A percentile compares a stretch with the other conserved stretches of the same genome.
Evolutionary conservation across 2,888 invertebrate species (phyloP).

Genomic region (Euphydryas editha): DNA sequence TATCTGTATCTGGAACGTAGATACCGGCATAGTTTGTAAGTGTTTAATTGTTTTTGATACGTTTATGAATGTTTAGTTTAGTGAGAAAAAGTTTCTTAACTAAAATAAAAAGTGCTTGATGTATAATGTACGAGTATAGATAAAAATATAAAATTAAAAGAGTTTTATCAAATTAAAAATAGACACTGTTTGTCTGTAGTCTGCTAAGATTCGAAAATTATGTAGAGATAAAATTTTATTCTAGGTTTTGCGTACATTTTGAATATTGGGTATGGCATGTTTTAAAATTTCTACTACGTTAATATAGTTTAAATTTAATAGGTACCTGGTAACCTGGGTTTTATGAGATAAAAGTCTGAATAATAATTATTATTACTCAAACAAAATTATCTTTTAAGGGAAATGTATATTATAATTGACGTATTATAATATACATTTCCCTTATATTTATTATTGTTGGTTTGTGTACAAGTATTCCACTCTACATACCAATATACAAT

Average conservation of each 20-base stretch:
- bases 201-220: not conserved
- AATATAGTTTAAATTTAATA: not conserved
- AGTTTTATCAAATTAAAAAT: not conserved
- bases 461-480: not conserved
- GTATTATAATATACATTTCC: too few species aligned
- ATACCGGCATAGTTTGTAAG: slow-evolving; percentile 44
- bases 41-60: slow-evolving; percentile 45
- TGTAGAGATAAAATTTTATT: not conserved
- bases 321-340: too few species aligned
- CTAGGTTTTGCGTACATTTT: not conserved
- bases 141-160: not conserved
- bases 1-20: slow-evolving; percentile 29
- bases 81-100: not conserved
- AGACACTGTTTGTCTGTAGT: not conserved
- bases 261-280: too few species aligned
- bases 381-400: not conserved
- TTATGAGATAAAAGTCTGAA: not conserved
- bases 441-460: too few species aligned
- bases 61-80: slow-evolving; percentile 22
- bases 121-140: not conserved
- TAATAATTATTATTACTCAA: not conserved
- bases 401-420: not conserved
- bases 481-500: not conserved
- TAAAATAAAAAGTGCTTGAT: not conserved
- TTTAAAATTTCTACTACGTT: too few species aligned